phyloP scores from a whole-genome alignment of 1,140 invertebrate genomes.

The Latrodectus geometricus region DNA sequence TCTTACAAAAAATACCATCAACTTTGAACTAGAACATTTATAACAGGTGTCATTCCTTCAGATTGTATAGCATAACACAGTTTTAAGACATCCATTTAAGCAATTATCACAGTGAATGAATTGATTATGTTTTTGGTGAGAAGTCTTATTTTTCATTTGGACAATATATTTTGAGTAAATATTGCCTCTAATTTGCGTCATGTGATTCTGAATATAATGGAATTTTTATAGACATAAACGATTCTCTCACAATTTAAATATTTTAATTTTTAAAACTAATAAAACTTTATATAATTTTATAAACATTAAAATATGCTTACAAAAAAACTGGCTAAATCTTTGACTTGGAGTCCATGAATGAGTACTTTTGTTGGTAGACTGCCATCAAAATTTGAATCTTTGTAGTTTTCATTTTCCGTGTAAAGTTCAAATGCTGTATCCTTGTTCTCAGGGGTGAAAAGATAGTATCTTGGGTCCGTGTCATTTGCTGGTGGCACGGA shows the following conservation, averaged over 20 bases:
- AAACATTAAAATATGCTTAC: not conserved
- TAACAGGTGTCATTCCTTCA: too few species aligned
- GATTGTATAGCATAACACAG: too few species aligned
- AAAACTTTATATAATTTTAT: not conserved
- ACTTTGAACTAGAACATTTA: too few species aligned
- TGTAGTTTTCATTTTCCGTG: not conserved
- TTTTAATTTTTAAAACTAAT: not conserved
- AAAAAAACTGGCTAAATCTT: not conserved
- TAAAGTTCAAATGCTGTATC: not conserved
- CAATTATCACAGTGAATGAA: too few species aligned
- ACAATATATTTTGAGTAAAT: not conserved
- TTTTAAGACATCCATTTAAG: too few species aligned
- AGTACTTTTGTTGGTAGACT: not conserved
- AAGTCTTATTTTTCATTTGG: too few species aligned
- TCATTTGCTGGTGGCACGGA: too few species aligned
- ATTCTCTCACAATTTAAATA: not conserved
- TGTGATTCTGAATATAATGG: not conserved
- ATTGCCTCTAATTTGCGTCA: not conserved
- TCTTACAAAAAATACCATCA: too few species aligned
- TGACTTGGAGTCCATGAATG: not conserved
- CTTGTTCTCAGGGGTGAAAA: not conserved
- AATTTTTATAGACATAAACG: not conserved
- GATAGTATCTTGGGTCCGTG: not conserved
- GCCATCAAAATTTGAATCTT: conserved; percentile 1
- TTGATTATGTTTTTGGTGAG: too few species aligned